Evolutionary conservation across 2,888 invertebrate species (phyloP).

Genomic region (Macrophya annulata): DNA sequence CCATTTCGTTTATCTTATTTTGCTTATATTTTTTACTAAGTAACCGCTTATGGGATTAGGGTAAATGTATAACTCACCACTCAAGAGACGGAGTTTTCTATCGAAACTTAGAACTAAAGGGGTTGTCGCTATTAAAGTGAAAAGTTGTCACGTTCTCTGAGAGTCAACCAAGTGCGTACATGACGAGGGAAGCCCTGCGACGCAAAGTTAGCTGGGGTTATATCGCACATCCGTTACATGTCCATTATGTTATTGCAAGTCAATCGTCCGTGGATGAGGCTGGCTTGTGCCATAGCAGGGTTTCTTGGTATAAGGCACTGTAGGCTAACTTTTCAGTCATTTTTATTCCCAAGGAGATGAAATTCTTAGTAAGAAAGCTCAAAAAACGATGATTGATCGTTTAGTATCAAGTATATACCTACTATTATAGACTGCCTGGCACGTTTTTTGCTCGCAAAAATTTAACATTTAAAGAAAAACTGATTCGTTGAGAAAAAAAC

Average conservation of each 20-base stretch:
- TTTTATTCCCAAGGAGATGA: background rate
- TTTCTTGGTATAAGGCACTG: constrained; percentile 14
- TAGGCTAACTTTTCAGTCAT: background rate
- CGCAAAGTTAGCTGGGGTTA: constrained; percentile 9
- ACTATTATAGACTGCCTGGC: background rate
- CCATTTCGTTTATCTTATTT: background rate
- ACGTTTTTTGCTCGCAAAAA: background rate
- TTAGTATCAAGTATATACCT: background rate
- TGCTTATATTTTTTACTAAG: background rate
- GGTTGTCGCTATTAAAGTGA: constrained; percentile 1
- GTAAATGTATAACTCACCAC: background rate
- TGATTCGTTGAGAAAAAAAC: background rate
- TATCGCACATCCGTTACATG: constrained; percentile 44
- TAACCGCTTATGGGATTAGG: background rate
- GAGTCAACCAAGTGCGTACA: constrained; percentile 15
- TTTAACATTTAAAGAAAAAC: background rate
- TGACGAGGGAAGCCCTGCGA: constrained; percentile 34
- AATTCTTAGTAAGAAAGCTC: background rate
- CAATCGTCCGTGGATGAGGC: constrained; percentile 33
- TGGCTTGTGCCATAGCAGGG: constrained; percentile 29
- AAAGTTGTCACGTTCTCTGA: constrained; percentile 9
- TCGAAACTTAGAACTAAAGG: background rate
- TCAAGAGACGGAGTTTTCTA: background rate
- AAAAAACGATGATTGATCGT: background rate
- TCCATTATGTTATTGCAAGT: constrained; percentile 50